Conservation (phyloP, 2,113 vertebrate genomes). For the Galbula dea region DNA sequence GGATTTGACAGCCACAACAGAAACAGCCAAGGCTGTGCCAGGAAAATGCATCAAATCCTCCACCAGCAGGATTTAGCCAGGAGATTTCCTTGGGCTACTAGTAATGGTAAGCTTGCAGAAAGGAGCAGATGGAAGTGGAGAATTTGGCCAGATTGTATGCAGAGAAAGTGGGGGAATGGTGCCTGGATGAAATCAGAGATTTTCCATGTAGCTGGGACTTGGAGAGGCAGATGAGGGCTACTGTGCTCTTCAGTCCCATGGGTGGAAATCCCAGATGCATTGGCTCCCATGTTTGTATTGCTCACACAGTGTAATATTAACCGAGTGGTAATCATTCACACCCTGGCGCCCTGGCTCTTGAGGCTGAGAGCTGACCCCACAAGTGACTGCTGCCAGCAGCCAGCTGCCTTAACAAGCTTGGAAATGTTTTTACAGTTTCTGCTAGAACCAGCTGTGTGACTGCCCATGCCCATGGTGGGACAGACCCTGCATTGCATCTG, state of each 20-base stretch:
- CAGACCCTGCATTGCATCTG: rapidly evolving
- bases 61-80: background rate
- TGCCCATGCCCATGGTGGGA: rapidly evolving
- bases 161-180: background rate
- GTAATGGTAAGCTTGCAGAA: constrained; percentile 30
- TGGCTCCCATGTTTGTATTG: background rate
- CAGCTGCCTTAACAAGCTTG: background rate
- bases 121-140: background rate
- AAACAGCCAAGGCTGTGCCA: background rate
- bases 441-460: background rate
- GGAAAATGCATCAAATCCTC: constrained; percentile 32
- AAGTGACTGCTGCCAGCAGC: background rate
- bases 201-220: background rate
- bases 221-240: background rate
- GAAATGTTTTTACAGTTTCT: background rate
- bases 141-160: background rate
- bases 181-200: background rate
- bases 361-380: background rate
- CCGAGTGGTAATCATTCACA: background rate
- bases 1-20: background rate
- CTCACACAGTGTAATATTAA: background rate
- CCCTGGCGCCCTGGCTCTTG: background rate
- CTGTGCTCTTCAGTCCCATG: rapidly evolving
- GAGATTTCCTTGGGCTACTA: background rate
- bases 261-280: background rate